Evolutionary conservation across 2,797 vertebrate species (phyloP), one percentile per base, ranked within the genome.

Genomic region (Threskiornis aethiopicus): DNA sequence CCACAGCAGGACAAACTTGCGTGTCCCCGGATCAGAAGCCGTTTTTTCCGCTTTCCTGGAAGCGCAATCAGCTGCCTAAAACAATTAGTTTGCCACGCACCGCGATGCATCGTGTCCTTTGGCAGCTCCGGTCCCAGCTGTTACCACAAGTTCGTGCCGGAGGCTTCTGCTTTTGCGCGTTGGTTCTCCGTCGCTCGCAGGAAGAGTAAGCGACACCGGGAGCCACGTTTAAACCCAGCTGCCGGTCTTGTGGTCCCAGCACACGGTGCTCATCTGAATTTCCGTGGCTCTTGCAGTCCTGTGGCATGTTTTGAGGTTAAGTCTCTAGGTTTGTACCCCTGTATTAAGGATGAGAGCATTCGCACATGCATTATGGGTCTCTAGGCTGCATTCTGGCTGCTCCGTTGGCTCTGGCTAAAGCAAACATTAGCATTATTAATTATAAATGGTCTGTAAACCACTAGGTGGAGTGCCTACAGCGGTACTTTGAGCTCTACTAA

Each of bases 281-380:
- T 10, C 35, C 3, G 0, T 15, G 65, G n/a, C 61, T 66, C 37
- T 11, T 14, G 46, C 24, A 4, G 64, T 11, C 35, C 71, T 2
- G 31, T 11, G 52, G 24, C 17, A 2, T 13, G n/a, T 22, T 49
- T 21, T 37, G 61, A 29, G 66, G 3, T 66, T 1, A 29, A 5
- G 16, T 3, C 3, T 31, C n/a, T 6, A 16, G 37, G 42, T 49
- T 29, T 2, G 4, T 22, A 5, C 28, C 54, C 15, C 19, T 5
- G 20, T 1, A 1, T 13, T 8, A 24, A 37, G 65, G 69, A 19
- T 24, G 52, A 6, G 33, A 16, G 12, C 17, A 0, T 7, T 29
- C 24, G 4, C n/a, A 17, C 17, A 6, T 5, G 37, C 33, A 1
- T 16, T 16, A 1, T 1, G 8, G 20, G 16, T 35, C 64, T 41